Evolutionary conservation across 1,140 invertebrate genomes (phyloP).

Genomic region (Pachypeltis micranthus): DNA sequence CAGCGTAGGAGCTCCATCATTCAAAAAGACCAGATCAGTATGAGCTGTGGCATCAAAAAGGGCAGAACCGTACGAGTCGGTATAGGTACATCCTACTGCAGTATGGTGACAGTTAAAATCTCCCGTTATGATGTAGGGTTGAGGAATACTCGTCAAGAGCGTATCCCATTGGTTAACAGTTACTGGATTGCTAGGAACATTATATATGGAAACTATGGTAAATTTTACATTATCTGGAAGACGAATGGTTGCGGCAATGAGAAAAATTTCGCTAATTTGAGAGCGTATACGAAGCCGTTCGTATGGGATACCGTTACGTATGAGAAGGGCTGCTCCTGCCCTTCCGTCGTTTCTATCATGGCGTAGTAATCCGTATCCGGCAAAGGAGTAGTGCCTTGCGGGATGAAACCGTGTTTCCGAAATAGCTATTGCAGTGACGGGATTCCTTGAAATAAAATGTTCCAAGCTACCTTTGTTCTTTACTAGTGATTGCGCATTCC

Average conservation of each 20-base stretch:
- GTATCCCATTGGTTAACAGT: not conserved
- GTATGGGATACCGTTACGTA: not conserved
- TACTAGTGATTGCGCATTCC: not conserved
- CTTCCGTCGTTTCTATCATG: not conserved
- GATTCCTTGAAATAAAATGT: not conserved
- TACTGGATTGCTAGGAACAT: not conserved
- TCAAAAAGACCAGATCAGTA: not conserved
- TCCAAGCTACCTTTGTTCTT: not conserved
- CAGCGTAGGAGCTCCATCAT: not conserved
- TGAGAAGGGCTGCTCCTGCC: not conserved
- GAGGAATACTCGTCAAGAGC: not conserved
- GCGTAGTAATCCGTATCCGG: not conserved
- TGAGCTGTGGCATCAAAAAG: not conserved
- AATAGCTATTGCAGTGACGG: not conserved
- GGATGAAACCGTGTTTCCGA: not conserved
- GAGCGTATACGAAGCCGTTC: not conserved
- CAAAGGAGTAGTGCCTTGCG: not conserved
- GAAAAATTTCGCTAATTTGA: not conserved
- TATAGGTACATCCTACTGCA: not conserved
- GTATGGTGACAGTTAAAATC: conserved; percentile 1
- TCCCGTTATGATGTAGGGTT: not conserved
- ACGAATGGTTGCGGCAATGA: not conserved
- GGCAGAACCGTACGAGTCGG: not conserved
- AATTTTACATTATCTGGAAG: not conserved
- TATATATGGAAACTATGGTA: not conserved